These are phyloP conservation scores for Xenus cinereus DNA, from an alignment of 2,113 vertebrate genomes.

Conservation along the genomic window DNA sequence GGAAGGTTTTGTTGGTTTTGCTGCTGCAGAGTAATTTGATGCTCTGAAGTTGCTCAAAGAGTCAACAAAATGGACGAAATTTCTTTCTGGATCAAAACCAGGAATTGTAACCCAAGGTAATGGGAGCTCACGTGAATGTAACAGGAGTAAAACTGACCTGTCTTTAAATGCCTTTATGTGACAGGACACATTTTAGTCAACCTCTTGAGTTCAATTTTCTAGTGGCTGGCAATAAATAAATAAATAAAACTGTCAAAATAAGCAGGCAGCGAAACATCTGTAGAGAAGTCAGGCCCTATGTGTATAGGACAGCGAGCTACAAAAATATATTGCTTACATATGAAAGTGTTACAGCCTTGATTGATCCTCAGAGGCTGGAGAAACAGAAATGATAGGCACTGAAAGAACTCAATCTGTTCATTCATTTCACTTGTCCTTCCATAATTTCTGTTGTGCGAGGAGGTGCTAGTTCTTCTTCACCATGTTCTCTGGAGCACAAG, in stretches of 20 bases:
- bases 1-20: not conserved
- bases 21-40: constrained; percentile 7
- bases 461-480: not conserved
- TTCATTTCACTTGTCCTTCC: not conserved
- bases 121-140: not conserved
- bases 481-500: not conserved
- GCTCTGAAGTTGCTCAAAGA: not conserved
- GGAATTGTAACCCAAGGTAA: not conserved
- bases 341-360: not conserved
- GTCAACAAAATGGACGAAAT: not conserved
- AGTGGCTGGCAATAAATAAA: not conserved
- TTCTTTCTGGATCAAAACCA: not conserved
- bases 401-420: not conserved
- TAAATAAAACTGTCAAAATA: not conserved
- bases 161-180: not conserved
- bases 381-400: not conserved
- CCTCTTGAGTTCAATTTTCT: not conserved
- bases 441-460: not conserved
- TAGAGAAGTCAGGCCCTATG: not conserved
- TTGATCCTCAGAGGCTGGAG: not conserved
- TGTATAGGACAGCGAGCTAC: not conserved
- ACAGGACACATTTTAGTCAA: not conserved
- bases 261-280: not conserved
- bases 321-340: not conserved
- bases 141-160: not conserved